These are phyloP conservation scores for Choloepus didactylus DNA, from an alignment of 2,797 vertebrate genomes.

Conservation along the genomic window DNA sequence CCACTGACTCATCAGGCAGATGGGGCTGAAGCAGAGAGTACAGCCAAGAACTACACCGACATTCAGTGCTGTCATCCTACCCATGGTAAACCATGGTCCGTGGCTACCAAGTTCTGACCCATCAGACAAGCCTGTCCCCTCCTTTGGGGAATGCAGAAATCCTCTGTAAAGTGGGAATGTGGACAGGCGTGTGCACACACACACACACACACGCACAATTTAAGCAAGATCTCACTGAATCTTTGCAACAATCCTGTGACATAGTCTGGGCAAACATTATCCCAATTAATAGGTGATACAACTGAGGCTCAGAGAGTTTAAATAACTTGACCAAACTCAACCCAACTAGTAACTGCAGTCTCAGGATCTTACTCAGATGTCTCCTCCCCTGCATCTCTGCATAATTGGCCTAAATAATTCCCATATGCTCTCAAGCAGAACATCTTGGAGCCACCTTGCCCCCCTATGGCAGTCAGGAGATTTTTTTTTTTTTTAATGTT, in stretches of 20 bases:
- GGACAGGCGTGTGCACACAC: no score
- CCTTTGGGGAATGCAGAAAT: background rate
- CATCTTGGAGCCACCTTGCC: background rate
- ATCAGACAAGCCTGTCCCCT: background rate
- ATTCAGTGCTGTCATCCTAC: no score
- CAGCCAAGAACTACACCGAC: no score
- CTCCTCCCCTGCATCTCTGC: background rate
- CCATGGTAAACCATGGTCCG: fast-evolving
- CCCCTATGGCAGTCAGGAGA: background rate
- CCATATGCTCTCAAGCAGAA: background rate
- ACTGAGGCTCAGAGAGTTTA: background rate
- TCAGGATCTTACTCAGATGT: fast-evolving
- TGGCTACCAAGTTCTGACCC: background rate
- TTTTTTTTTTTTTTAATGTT: background rate
- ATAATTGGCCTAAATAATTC: background rate
- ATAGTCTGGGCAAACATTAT: background rate
- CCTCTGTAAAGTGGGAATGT: background rate
- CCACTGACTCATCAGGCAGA: background rate
- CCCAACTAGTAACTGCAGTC: background rate
- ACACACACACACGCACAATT: background rate
- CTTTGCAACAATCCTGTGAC: conserved; percentile 4
- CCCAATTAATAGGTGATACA: background rate
- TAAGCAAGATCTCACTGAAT: background rate
- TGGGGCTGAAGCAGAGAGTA: background rate
- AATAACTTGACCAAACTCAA: background rate